phyloP scores from a whole-genome alignment of 2,888 invertebrate species.

The Euproctis similis region DNA sequence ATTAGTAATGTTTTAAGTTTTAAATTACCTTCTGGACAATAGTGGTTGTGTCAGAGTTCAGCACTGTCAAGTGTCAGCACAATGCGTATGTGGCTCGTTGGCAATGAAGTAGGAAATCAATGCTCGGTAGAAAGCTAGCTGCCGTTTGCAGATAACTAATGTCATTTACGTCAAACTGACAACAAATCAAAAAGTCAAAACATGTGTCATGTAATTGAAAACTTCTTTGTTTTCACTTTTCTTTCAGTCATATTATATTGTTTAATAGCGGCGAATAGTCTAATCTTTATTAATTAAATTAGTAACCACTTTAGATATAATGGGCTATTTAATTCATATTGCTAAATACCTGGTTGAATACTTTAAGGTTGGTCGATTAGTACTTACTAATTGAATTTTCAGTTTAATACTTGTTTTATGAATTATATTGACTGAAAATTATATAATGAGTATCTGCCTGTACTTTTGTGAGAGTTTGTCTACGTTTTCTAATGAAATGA shows the following conservation, averaged over 20 bases:
- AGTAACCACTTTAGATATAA: constrained; percentile 6
- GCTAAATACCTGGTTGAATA: constrained; percentile 25
- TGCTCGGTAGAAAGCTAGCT: too few relatives aligned
- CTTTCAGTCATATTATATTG: background rate
- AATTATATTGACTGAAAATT: constrained; percentile 5
- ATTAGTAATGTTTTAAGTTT: too few relatives aligned
- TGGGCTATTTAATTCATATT: constrained; percentile 30
- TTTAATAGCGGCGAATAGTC: background rate
- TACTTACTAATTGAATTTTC: background rate
- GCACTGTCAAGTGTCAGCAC: too few relatives aligned
- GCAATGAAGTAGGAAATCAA: too few relatives aligned
- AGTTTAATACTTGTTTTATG: background rate
- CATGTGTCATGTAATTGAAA: constrained; percentile 1
- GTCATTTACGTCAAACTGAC: constrained; percentile 18
- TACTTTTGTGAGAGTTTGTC: constrained; percentile 3
- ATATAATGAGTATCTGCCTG: constrained; percentile 7
- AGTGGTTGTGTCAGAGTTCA: too few relatives aligned
- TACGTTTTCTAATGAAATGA: too few relatives aligned
- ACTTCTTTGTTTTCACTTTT: constrained; percentile 8
- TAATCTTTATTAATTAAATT: background rate
- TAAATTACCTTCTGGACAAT: too few relatives aligned
- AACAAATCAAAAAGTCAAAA: constrained; percentile 10
- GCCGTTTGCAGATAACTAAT: too few relatives aligned
- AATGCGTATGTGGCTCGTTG: too few relatives aligned
- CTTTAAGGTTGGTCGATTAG: constrained; percentile 34